These are phyloP conservation scores for Parelbella ahira DNA, from an alignment of 2,888 invertebrate species.

Conservation along the genomic window DNA sequence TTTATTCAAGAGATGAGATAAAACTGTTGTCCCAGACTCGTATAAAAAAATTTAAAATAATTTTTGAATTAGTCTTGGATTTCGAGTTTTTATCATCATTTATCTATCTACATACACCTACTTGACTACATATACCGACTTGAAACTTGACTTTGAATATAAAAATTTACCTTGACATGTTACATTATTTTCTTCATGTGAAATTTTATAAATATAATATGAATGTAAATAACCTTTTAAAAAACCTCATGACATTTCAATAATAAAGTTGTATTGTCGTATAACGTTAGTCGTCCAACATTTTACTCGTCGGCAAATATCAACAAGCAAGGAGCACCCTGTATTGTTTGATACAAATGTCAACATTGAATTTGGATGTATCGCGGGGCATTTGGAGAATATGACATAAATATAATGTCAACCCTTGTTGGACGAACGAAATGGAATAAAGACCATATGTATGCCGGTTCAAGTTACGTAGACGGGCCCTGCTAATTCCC, in stretches of 20 bases:
- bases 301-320: conserved; percentile 38
- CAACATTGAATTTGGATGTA: conserved; percentile 67
- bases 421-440: conserved; percentile 63
- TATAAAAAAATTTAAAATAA: no score
- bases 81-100: no score
- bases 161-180: no score
- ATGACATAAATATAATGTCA: conserved; percentile 75
- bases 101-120: no score
- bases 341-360: conserved; percentile 70
- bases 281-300: conserved; percentile 5
- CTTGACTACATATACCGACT: no score
- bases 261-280: conserved; percentile 1
- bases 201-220: no score
- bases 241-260: conserved; percentile 3
- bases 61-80: no score
- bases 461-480: conserved; percentile 65
- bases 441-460: conserved; percentile 76
- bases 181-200: no score
- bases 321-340: conserved; percentile 55
- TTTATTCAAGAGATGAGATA: no score
- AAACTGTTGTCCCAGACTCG: no score
- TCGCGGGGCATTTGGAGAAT: conserved; percentile 51
- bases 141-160: no score
- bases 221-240: conserved; percentile 3
- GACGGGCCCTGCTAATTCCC: conserved; percentile 61